Evolutionary conservation across 2,113 vertebrate species (phyloP).

Genomic region (Oreochromis tanganicae): DNA sequence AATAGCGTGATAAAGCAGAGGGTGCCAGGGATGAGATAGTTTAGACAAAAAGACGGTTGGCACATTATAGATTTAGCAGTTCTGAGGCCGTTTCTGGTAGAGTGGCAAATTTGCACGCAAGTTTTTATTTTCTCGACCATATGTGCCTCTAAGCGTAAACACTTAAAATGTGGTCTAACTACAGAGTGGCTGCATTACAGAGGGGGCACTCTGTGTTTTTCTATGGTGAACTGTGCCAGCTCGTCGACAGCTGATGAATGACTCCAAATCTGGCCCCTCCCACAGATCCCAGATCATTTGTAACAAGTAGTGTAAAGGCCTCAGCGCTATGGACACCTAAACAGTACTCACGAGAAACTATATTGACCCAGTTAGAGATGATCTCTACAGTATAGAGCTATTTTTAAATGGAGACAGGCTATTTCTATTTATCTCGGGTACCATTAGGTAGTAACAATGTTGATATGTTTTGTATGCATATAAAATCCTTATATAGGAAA

Average conservation of each 20-base stretch:
- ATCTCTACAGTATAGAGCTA: not conserved
- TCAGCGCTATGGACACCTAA: not conserved
- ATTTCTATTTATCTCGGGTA: not conserved
- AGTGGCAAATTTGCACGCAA: not conserved
- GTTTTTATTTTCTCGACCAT: not conserved
- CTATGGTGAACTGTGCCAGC: slow-evolving; percentile 14
- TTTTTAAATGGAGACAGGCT: not conserved
- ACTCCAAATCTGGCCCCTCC: slow-evolving; percentile 5
- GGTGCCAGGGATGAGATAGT: not conserved
- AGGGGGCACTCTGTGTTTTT: slow-evolving; percentile 3
- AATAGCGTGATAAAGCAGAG: not conserved
- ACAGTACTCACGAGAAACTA: not conserved
- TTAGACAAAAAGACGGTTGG: not conserved
- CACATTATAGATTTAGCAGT: not conserved
- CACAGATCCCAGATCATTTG: not conserved
- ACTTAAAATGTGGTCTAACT: not conserved
- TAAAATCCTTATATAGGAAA: not conserved
- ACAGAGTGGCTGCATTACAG: not conserved
- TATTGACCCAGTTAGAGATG: not conserved
- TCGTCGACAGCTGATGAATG: slow-evolving; percentile 43
- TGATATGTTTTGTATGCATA: not conserved
- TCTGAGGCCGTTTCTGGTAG: not conserved
- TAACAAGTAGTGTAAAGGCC: not conserved
- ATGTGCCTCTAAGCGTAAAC: not conserved
- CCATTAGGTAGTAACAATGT: not conserved